Conservation (phyloP, 1,140 invertebrate genomes). For the Camponotus pennsylvanicus region DNA sequence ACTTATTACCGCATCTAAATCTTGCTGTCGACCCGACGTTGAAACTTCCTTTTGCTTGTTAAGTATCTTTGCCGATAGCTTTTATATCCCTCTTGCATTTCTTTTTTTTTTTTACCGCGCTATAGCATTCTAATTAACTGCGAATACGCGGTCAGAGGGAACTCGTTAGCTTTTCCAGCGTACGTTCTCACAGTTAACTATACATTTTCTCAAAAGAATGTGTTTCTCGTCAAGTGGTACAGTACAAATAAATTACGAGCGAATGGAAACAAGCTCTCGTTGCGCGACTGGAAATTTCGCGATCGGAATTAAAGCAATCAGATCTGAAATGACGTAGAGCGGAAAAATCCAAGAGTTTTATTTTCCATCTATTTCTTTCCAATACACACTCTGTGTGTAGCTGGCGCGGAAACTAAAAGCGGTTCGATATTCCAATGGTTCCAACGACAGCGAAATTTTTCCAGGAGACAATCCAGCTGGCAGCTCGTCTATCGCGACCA, state of each 20-base stretch:
- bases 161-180: background rate
- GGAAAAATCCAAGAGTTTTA: background rate
- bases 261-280: background rate
- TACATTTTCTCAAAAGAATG: background rate
- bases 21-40: conserved; percentile 48
- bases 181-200: background rate
- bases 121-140: conserved; percentile 34
- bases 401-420: conserved; percentile 23
- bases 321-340: background rate
- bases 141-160: background rate
- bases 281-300: background rate
- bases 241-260: background rate
- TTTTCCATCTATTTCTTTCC: background rate
- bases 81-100: conserved; percentile 4
- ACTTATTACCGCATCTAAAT: conserved; percentile 62
- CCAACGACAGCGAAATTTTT: conserved; percentile 58
- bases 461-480: conserved; percentile 52
- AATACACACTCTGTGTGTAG: background rate
- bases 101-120: background rate
- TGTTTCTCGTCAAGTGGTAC: background rate
- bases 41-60: conserved; percentile 44
- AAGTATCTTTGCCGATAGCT: conserved; percentile 53
- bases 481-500: conserved; percentile 39
- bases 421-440: conserved; percentile 37
- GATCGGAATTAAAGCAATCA: conserved; percentile 25